Evolutionary conservation across 2,797 vertebrate genomes (phyloP).

Genomic region (Peromyscus melanophrys): DNA sequence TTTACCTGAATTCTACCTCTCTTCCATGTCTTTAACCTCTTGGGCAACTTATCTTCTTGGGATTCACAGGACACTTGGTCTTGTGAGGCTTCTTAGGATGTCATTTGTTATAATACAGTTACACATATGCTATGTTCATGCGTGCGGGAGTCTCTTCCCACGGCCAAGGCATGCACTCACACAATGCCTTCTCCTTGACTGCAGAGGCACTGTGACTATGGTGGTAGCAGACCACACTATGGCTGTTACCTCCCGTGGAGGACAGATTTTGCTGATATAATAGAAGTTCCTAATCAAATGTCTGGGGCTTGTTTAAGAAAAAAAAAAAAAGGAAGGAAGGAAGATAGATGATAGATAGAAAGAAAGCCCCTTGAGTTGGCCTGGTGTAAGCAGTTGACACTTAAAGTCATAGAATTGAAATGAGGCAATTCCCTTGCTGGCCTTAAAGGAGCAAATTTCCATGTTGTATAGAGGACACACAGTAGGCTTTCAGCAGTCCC

Average conservation of each 20-base stretch:
- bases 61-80: neutral
- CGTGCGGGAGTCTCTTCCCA: neutral
- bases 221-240: neutral
- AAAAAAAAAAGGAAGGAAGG: neutral
- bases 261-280: neutral
- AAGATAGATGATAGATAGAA: neutral
- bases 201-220: neutral
- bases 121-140: neutral
- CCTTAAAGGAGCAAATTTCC: neutral
- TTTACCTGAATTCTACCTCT: neutral
- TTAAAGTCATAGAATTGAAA: neutral
- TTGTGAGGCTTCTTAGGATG: neutral
- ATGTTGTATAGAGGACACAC: neutral
- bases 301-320: neutral
- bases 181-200: neutral
- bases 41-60: neutral
- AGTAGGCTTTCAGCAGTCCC: neutral
- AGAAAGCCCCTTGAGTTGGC: neutral
- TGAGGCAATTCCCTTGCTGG: neutral
- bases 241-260: neutral
- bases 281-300: neutral
- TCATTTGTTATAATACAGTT: neutral
- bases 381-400: neutral
- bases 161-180: rapidly evolving
- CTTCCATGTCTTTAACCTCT: neutral